Evolutionary conservation across 2,113 vertebrate genomes (phyloP).

Genomic region (Chloropsis cyanopogon): DNA sequence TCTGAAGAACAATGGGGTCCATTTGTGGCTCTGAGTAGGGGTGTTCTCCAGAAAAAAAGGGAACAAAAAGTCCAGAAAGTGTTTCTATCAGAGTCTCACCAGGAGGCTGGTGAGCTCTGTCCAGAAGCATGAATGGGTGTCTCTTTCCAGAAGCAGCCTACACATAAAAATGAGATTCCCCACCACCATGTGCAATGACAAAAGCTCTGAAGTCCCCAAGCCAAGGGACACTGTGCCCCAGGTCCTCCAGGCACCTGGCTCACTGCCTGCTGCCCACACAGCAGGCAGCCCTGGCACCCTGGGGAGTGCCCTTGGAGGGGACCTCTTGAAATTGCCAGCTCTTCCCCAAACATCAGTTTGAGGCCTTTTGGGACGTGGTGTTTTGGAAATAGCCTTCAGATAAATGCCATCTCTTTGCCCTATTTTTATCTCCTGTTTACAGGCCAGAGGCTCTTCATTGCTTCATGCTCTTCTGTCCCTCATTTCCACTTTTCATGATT

Average conservation of each 20-base stretch:
- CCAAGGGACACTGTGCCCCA: rapidly evolving
- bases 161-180: background rate
- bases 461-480: background rate
- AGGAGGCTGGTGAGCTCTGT: no score
- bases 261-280: background rate
- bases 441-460: background rate
- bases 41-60: background rate
- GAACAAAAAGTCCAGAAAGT: background rate
- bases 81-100: background rate
- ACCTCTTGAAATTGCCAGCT: background rate
- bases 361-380: background rate
- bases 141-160: background rate
- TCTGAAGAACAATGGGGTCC: background rate
- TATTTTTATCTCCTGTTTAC: slow-evolving; percentile 9
- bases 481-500: background rate
- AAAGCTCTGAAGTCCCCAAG: background rate
- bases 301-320: background rate
- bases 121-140: background rate
- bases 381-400: background rate
- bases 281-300: background rate
- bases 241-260: rapidly evolving
- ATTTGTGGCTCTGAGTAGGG: background rate
- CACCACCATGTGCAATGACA: background rate
- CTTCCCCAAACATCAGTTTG: background rate
- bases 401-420: background rate